A percentile compares a stretch with the other conserved stretches of the same genome.
Evolutionary conservation across 2,888 invertebrate genomes (phyloP).

Genomic region (Rhabditophanes sp.): DNA sequence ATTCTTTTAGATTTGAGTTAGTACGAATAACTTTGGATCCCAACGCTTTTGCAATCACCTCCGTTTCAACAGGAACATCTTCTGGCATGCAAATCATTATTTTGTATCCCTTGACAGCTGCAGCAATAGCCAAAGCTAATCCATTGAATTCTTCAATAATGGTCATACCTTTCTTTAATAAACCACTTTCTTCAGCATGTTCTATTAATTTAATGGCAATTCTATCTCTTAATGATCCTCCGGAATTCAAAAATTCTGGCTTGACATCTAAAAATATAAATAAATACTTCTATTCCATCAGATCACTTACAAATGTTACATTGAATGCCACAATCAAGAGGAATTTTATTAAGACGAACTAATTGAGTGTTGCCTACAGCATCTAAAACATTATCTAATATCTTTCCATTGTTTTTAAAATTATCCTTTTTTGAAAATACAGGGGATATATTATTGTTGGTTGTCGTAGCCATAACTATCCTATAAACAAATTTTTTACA

Average conservation of each 20-base stretch:
- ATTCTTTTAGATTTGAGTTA: no score
- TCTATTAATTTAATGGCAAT: constrained; percentile 59
- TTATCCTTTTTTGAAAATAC: no score
- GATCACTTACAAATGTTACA: constrained; percentile 35
- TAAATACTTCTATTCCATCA: no score
- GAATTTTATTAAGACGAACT: constrained; percentile 29
- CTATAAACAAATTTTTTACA: no score
- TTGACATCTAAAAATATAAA: constrained; percentile 82
- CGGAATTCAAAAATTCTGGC: constrained; percentile 89
- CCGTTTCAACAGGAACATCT: constrained; percentile 93
- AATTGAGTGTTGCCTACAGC: constrained; percentile 39
- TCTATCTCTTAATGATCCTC: constrained; percentile 83
- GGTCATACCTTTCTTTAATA: constrained; percentile 6
- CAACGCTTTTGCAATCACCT: constrained; percentile 64
- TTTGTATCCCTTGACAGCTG: constrained; percentile 78
- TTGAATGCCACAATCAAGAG: constrained; percentile 24
- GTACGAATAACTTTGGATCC: constrained; percentile 77
- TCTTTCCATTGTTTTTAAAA: no score
- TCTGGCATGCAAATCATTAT: constrained; percentile 94
- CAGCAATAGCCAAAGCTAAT: constrained; percentile 70
- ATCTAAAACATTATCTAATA: constrained; percentile 31
- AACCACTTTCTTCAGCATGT: constrained; percentile 5
- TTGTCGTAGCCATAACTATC: no score
- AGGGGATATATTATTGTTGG: no score
- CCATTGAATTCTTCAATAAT: constrained; percentile 67